These are phyloP conservation scores for Acinonyx jubatus DNA, from an alignment of 2,113 vertebrate genomes.

Conservation along the genomic window DNA sequence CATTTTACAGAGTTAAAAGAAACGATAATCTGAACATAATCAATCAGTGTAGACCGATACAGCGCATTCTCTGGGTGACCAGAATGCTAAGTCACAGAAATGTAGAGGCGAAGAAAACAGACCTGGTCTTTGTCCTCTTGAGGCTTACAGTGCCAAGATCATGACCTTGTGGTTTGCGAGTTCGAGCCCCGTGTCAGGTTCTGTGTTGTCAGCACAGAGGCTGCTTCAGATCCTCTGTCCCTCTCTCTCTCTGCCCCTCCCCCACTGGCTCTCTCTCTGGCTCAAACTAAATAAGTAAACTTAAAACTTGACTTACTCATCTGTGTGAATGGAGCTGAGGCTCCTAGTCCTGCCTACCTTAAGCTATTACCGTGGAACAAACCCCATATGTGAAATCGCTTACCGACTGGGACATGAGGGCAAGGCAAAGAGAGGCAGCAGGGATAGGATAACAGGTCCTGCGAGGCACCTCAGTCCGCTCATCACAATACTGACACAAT, in stretches of 20 bases:
- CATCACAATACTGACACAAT: background rate
- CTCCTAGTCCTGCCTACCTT: background rate
- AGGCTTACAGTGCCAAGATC: background rate
- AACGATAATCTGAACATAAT: background rate
- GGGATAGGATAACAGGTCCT: background rate
- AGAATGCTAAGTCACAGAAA: background rate
- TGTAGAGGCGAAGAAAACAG: background rate
- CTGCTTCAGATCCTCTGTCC: too few relatives aligned
- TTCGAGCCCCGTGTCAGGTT: too few relatives aligned
- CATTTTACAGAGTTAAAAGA: background rate
- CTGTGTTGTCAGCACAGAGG: too few relatives aligned
- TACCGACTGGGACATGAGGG: background rate
- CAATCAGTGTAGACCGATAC: background rate
- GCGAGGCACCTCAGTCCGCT: background rate
- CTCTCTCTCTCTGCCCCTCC: too few relatives aligned
- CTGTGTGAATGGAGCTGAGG: background rate
- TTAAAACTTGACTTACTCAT: background rate
- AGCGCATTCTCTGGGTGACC: background rate
- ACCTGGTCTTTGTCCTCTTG: background rate
- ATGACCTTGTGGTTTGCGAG: too few relatives aligned
- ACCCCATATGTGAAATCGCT: background rate
- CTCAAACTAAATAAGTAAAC: too few relatives aligned
- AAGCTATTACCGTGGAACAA: background rate
- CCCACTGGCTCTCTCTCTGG: too few relatives aligned
- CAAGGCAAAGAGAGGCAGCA: background rate